Conservation (phyloP, 2,797 vertebrate species). For the Lerista edwardsae region DNA sequence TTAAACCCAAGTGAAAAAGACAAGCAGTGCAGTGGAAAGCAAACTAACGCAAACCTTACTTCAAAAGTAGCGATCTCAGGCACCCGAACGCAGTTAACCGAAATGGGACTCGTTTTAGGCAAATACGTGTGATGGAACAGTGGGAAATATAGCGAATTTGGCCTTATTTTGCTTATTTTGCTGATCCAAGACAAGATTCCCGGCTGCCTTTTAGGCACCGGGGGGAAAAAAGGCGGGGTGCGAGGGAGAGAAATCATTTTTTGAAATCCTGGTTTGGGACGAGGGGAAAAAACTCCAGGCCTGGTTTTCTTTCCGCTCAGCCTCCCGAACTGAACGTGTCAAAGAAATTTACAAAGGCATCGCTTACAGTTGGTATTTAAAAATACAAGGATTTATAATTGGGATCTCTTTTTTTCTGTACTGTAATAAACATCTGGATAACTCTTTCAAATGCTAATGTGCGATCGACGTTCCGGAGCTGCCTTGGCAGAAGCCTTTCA, state of each 20-base stretch:
- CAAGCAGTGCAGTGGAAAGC: not conserved
- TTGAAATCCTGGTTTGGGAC: conserved; percentile 12
- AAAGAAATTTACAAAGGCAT: conserved; percentile 72
- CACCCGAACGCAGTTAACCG: not conserved
- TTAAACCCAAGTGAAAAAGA: too few species aligned
- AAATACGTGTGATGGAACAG: not conserved
- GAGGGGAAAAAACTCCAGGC: conserved; percentile 65
- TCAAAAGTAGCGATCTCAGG: too few species aligned
- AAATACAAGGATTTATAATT: conserved; percentile 69
- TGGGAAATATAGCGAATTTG: too few species aligned
- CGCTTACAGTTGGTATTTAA: conserved; percentile 74
- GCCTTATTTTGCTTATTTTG: too few species aligned
- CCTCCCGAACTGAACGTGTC: conserved; percentile 62
- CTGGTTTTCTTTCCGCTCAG: conserved; percentile 71
- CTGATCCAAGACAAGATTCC: not conserved
- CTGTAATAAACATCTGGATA: conserved; percentile 55
- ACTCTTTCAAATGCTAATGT: conserved; percentile 48
- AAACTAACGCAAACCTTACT: too few species aligned
- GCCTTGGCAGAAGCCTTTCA: conserved; percentile 41
- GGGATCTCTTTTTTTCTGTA: conserved; percentile 25
- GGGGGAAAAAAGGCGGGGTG: not conserved
- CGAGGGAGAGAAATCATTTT: not conserved
- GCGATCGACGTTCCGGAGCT: conserved; percentile 39
- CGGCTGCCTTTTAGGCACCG: not conserved
- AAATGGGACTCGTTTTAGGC: not conserved